Evolutionary conservation across 92 coral and sea anemone genomes (phyloP).

Genomic region (Hydrozoanthus gracilis): DNA sequence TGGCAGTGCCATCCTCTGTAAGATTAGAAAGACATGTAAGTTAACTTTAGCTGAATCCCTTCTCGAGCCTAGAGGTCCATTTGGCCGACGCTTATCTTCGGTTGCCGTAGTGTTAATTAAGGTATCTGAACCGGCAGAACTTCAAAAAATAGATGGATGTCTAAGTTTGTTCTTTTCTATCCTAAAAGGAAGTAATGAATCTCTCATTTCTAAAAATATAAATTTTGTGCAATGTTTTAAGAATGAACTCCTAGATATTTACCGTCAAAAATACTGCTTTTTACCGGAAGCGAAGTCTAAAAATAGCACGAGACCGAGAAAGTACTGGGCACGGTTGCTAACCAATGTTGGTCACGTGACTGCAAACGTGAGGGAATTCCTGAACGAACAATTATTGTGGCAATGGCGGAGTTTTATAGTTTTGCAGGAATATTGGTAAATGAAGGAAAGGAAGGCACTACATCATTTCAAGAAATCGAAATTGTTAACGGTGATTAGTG

Average conservation of each 20-base stretch:
- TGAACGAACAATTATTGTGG: not conserved
- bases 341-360: conserved; percentile 24
- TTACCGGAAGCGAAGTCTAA: conserved; percentile 21
- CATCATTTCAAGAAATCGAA: not conserved
- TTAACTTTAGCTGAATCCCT: no score
- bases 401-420: not conserved
- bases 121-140: conserved; percentile 4
- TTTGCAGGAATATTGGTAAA: not conserved
- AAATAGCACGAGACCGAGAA: conserved; percentile 14
- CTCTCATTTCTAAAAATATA: conserved; percentile 9
- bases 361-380: not conserved
- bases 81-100: no score
- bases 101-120: no score
- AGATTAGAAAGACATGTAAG: not conserved
- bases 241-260: not conserved
- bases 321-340: conserved; percentile 35
- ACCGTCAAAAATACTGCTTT: conserved; percentile 17
- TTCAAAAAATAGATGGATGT: conserved; percentile 5
- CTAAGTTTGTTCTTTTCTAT: not conserved
- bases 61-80: no score
- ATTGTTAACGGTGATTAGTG: not conserved
- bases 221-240: conserved; percentile 18
- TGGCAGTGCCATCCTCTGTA: conserved; percentile 76
- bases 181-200: not conserved
- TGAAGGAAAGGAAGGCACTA: not conserved